These are phyloP conservation scores for Sitobion miscanthi DNA, from an alignment of 1,140 invertebrate genomes.

Conservation along the genomic window DNA sequence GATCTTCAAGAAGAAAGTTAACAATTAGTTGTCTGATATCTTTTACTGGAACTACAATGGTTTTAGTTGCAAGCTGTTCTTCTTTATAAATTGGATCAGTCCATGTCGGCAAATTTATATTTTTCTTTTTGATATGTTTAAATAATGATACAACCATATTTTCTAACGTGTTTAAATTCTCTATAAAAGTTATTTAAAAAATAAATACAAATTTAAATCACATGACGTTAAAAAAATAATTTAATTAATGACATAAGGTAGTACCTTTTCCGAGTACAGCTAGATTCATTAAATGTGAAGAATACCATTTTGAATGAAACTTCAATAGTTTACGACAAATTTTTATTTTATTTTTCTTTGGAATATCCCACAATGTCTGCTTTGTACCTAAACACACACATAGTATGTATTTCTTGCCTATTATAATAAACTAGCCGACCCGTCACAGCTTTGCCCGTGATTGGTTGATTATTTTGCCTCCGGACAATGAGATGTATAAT, in stretches of 20 bases:
- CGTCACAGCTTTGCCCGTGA: too few relatives aligned
- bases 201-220: neutral
- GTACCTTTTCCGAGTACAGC: conserved; percentile 88
- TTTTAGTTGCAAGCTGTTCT: conserved; percentile 71
- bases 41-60: conserved; percentile 89
- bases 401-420: neutral
- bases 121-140: conserved; percentile 78
- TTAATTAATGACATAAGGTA: conserved; percentile 54
- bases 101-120: conserved; percentile 77
- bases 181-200: conserved; percentile 63
- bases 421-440: too few relatives aligned
- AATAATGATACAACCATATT: conserved; percentile 80
- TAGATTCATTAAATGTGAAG: conserved; percentile 90
- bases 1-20: conserved; percentile 89
- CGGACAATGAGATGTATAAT: too few relatives aligned
- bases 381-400: conserved; percentile 69
- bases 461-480: too few relatives aligned
- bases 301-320: conserved; percentile 93
- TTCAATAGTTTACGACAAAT: conserved; percentile 85
- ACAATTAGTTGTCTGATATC: conserved; percentile 85
- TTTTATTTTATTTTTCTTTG: conserved; percentile 80
- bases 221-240: neutral
- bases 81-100: conserved; percentile 79
- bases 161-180: conserved; percentile 88
- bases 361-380: conserved; percentile 80